Evolutionary conservation across 35 echinoderm and acorn worm species (phyloP), one percentile per base, ranked within the genome.

Genomic region (Stichopus chloronotus): DNA sequence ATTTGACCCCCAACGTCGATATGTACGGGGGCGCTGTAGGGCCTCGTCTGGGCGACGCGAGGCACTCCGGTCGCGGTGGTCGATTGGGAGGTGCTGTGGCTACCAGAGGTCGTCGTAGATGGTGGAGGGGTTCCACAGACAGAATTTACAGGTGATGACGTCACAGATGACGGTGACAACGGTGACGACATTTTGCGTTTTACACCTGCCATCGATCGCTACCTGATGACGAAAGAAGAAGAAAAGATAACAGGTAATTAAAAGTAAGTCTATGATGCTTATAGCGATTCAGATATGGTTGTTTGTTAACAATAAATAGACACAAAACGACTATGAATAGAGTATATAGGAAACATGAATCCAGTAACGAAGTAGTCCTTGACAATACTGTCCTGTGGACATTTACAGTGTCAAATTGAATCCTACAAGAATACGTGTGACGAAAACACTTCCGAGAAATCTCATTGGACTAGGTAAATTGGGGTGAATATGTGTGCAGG

Each of bases 1-100:
- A 99, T 99, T 78, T 96, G 95, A 60, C 97, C 97, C 54, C 97
- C 97, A n/a, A 99, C 97, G 57, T 99, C 97, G 54, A 99, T 99
- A 90, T 99, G 97, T 21, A 99, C 97, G 0, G 97, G 97, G 52
- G 97, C 97, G 21, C 91, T 96, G 78, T 94, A 96, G 3, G 95
- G 95, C 43, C 91, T 92, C 25, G 93, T 96, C 52, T 95, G 95
- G 1, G 97, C 97, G 4, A 99, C 97, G 12, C 97, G 88, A 16
- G 97, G 97, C 12, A 99, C 92, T 16, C 97, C 97, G 14, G 65
- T 72, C 12, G 88, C 55, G 9, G 84, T 81, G 19, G 74, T 56
- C 22, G 85, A 80, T 22, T 88, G 92, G 9, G 72, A 57, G 1
- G 91, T 90, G 7, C 83, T 74, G 59, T 87, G 79, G 5, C 72